Conservation (phyloP, 1,140 invertebrate species). For the Sipha flava region DNA sequence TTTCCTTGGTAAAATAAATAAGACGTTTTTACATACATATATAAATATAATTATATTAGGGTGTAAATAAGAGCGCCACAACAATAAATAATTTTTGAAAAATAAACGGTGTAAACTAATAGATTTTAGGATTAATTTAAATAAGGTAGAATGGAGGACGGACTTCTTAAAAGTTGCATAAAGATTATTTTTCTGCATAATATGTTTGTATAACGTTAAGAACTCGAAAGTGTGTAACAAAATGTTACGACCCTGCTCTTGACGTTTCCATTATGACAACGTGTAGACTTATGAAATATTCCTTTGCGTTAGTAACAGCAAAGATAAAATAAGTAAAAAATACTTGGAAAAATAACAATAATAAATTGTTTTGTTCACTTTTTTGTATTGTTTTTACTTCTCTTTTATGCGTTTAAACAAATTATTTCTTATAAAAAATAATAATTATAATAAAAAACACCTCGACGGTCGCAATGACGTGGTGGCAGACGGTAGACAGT, state of each 20-base stretch:
- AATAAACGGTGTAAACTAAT: too few species aligned
- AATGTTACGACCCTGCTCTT: not conserved
- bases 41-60: too few species aligned
- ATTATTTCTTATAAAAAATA: not conserved
- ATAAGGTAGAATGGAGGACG: too few species aligned
- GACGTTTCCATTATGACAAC: not conserved
- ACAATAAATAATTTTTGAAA: too few species aligned
- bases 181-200: not conserved
- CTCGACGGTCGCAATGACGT: too few species aligned
- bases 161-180: too few species aligned
- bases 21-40: too few species aligned
- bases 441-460: not conserved
- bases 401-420: not conserved
- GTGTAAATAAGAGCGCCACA: too few species aligned
- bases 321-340: not conserved
- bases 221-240: not conserved
- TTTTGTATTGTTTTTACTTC: too few species aligned
- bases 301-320: not conserved
- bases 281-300: not conserved
- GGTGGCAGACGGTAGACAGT: not conserved
- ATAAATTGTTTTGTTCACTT: not conserved
- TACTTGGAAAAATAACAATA: not conserved
- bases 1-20: too few species aligned
- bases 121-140: too few species aligned
- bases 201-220: not conserved